Evolutionary conservation across 2,888 invertebrate species (phyloP), one percentile per base, ranked within the genome.

Genomic region (Melipona bicolor): DNA sequence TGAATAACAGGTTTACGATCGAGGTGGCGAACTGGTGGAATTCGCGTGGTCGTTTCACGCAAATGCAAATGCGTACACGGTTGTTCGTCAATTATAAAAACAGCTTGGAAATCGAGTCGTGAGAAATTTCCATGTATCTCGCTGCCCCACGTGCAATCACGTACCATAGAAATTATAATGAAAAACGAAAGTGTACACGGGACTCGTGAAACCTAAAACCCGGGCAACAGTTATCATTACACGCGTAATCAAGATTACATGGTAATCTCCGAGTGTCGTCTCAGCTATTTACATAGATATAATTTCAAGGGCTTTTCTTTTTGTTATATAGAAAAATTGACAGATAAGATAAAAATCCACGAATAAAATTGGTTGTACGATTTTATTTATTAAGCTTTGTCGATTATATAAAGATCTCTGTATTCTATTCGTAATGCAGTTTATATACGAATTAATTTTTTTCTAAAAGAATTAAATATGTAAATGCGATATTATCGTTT

Each of bases 111-210:
- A 80, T 68, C 50, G 54, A 72, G 61, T 61, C 68, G 80, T 81
- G 81, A 62, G 80, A 81, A 72, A 73, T 68, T 68, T 73, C 67
- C 67, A 61, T 32, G 50, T 50, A 52, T 15, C 49, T 62, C 59
- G 54, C 43, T 52, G 50, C 32, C 72, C 52, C 52, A 68, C 43
- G n/a, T 19, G 71, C 52, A 68, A 19, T 59, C 62, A 21, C 67
- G 52, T 61, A 59, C 56, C 68, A 68, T 73, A 62, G 56, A 72
- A 68, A 81, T 54, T 62, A 50, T 68, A 49, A 36, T 62, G 68
- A 56, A 79, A 81, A 81, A 50, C 54, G 80, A 81, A 80, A 81
- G 81, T 81, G 17, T 50, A 62, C 62, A 24, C 36, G 36, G 49
- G n/a, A 43, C 68, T 79, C 80, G 62, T 61, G 65, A 67, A 43